Conservation (phyloP, 2,888 invertebrate species). For the Phytoseiulus persimilis region DNA sequence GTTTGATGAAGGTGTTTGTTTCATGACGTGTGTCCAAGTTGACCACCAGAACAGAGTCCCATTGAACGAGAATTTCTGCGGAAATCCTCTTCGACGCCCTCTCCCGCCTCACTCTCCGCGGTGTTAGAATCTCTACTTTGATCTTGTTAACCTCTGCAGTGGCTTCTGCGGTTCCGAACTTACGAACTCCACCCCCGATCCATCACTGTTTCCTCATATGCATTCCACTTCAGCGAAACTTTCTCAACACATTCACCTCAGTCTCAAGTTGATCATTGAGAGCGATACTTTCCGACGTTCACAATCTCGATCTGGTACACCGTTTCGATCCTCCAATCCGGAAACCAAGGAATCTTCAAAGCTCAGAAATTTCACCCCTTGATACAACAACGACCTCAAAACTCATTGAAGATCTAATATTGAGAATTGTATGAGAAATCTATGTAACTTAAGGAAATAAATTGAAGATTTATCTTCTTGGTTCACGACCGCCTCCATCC, state of each 20-base stretch:
- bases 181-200: background rate
- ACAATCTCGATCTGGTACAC: background rate
- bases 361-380: background rate
- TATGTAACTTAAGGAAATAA: slow-evolving; percentile 9
- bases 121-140: background rate
- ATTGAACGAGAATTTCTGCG: background rate
- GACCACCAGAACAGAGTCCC: background rate
- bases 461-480: slow-evolving; percentile 31
- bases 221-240: background rate
- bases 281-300: background rate
- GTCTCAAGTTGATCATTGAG: background rate
- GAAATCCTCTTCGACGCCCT: background rate
- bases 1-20: background rate
- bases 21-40: background rate
- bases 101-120: background rate
- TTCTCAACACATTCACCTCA: background rate
- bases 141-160: background rate
- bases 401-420: slow-evolving; percentile 20
- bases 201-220: background rate
- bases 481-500: too few species aligned
- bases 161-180: background rate
- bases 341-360: background rate
- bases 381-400: background rate
- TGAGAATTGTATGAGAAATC: background rate
- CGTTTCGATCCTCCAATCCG: too few species aligned